Base-by-base conservation (phyloP, 2,888 invertebrate genomes). In the Charanyca ferruginea region DNA sequence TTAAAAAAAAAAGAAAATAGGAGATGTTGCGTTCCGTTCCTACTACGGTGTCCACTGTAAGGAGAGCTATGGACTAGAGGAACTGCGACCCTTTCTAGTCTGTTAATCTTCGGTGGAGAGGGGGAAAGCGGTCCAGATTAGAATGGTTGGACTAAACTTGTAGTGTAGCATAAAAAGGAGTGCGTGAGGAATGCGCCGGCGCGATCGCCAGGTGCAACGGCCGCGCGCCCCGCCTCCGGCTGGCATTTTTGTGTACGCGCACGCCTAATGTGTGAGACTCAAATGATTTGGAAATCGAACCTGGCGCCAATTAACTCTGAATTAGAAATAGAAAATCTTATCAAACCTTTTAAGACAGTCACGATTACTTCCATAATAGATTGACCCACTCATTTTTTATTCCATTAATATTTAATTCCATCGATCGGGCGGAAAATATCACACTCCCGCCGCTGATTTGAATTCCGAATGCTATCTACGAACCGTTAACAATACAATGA, bases 121-220 rank as follows among this genome's bases (percentile, higher is more conserved):
- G 83, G 84, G 81, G 66, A 81, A 62, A 77, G 80, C 68, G 77
- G 89, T 64, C 87, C 91, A 86, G 84, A 79, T 85, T 88, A 90
- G 80, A 86, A 74, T 88, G 93, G 93, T 87, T 85, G 89, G 88
- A 83, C 86, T 91, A 88, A 89, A 88, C 88, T 91, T 85, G 91
- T 90, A 90, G 90, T 90, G 90, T 90, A 89, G 90, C 87, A 93
- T 93, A 94, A 94, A 94, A 95, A 94, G 93, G 94, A 93, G 94
- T 94, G 94, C 91, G 93, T 94, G 91, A 91, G 94, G 95, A 94
- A 95, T 94, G 94, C 91, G 92, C 90, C 87, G 90, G 85, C 88
- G 87, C 89, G 89, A 88, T 89, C 88, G 91, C 90, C 94, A 95
- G 94, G 95, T 95, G 95, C 95, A 95, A 93, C 91, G 94, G 89